A percentile compares a stretch with the other conserved stretches of the same genome.
phyloP scores from a whole-genome alignment of 2,113 vertebrate species.

The Pollachius pollachius region DNA sequence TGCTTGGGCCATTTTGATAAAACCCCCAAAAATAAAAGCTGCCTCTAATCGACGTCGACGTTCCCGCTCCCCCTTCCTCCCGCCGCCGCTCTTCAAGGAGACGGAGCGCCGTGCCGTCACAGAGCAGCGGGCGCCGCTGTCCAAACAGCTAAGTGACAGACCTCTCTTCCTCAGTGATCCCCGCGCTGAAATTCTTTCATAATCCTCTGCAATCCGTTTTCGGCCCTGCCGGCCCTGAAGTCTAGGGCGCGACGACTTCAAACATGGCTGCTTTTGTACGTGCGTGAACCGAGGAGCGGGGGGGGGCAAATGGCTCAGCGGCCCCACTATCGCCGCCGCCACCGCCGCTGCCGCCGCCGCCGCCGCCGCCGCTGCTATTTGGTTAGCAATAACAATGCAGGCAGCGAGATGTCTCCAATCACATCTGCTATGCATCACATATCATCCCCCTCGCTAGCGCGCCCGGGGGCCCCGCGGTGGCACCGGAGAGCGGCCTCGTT shows the following conservation, averaged over 20 bases:
- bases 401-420: conserved; percentile 65
- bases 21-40: no score
- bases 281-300: conserved; percentile 47
- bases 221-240: conserved; percentile 41
- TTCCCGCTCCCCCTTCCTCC: no score
- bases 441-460: conserved; percentile 37
- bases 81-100: neutral
- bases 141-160: conserved; percentile 11
- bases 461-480: conserved; percentile 53
- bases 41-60: no score
- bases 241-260: conserved; percentile 35
- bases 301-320: conserved; percentile 44
- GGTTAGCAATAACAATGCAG: conserved; percentile 60
- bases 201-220: conserved; percentile 49
- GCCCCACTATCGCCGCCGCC: neutral
- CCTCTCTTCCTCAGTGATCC: conserved; percentile 9
- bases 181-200: conserved; percentile 37
- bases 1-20: no score
- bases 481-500: conserved; percentile 60
- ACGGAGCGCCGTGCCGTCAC: neutral
- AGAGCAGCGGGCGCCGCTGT: conserved; percentile 15
- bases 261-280: conserved; percentile 40
- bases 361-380: conserved; percentile 57
- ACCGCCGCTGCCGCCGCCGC: conserved; percentile 19
- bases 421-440: conserved; percentile 70